Evolutionary conservation across 1,140 invertebrate species (phyloP), one percentile per base, ranked within the genome.

Genomic region (Drosophila gunungcola): DNA sequence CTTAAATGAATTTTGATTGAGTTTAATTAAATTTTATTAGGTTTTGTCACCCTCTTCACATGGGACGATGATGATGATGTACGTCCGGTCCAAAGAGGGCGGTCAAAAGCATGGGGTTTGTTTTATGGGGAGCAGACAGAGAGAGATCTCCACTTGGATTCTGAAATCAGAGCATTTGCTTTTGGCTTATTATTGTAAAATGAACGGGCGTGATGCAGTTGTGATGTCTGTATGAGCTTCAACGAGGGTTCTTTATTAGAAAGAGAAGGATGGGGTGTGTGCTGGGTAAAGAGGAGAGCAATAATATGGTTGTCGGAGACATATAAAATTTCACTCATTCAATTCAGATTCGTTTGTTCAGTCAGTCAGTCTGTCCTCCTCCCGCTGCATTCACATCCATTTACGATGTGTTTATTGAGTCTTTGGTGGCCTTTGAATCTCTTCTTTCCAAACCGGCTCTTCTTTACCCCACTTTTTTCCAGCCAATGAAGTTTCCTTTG

Each of bases 1-100:
- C 80, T 89, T 88, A 88, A 88, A 88, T 88, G 84, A 73, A 89
- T 88, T 88, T 88, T 88, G 84, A 88, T 88, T 88, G 84, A 89
- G 84, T 89, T 88, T 88, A 88, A 88, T 88, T 89, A 88, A 88
- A 88, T 89, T 88, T 88, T 88, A 88, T 88, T 88, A 88, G 84
- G 84, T 88, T 88, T 88, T 88, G 84, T 88, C 84, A 88, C 84
- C 84, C 84, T 89, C 84, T 52, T 64, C 54, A 65, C 69, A 69
- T 69, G 42, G 43, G 49, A 49, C 38, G 43, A 69, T 38, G 70
- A 58, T 57, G 57, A 69, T 67, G 76, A 73, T 69, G 72, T 89
- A 55, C 84, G 80, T 80, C 85, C 80, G 83, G 79, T 57, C 42
- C n/a, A 29, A 38, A 39, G 34, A 3, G 58, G 55, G 27, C 25